Conservation (phyloP, 1,140 invertebrate species). For the Aricia agestis region DNA sequence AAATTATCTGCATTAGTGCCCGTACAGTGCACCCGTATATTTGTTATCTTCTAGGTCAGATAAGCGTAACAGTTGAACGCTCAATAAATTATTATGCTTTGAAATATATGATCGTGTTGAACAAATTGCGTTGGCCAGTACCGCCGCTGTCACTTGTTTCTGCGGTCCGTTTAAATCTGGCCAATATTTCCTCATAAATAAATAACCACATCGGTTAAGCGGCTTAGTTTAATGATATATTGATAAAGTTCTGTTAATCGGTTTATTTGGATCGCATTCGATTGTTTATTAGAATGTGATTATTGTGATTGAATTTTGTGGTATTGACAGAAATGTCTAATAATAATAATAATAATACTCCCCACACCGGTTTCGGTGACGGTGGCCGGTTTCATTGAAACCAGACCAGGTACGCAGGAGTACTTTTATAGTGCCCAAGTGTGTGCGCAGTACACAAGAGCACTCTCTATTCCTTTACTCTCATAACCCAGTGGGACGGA, state of each 20-base stretch:
- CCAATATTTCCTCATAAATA: constrained; percentile 13
- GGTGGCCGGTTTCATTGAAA: too few relatives aligned
- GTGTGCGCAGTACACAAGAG: too few relatives aligned
- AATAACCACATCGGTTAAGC: constrained; percentile 9
- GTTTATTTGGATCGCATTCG: not conserved
- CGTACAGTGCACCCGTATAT: not conserved
- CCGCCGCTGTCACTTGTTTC: constrained; percentile 7
- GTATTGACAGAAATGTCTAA: too few relatives aligned
- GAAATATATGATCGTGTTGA: constrained; percentile 12
- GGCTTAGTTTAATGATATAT: constrained; percentile 12
- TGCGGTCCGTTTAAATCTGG: constrained; percentile 10
- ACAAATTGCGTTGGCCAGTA: constrained; percentile 7
- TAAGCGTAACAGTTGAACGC: constrained; percentile 6
- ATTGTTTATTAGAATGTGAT: not conserved
- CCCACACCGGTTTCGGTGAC: too few relatives aligned
- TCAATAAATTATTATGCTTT: constrained; percentile 10
- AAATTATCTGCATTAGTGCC: not conserved
- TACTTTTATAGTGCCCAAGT: too few relatives aligned
- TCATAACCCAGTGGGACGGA: too few relatives aligned
- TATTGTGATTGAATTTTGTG: not conserved
- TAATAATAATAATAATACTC: too few relatives aligned
- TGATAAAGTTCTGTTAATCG: constrained; percentile 12
- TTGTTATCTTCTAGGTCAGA: constrained; percentile 1
- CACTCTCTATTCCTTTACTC: too few relatives aligned
- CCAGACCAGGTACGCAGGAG: too few relatives aligned